These are phyloP conservation scores for Neodiprion fabricii DNA, from an alignment of 1,140 invertebrate genomes.

Conservation along the genomic window DNA sequence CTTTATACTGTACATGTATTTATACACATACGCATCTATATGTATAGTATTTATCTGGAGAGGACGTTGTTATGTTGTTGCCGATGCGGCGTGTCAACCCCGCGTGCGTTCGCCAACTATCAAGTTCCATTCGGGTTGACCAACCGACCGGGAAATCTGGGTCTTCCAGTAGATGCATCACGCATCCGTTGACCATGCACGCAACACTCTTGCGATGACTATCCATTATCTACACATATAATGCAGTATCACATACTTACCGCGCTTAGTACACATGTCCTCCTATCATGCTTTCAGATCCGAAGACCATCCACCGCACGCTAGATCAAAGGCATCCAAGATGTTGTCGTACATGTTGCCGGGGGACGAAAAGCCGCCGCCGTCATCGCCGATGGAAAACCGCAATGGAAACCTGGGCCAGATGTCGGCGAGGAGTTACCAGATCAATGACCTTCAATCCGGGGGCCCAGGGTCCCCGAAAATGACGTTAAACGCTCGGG, in stretches of 20 bases:
- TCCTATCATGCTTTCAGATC: too few species aligned
- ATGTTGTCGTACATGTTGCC: slow-evolving; percentile 63
- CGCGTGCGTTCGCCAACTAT: background rate
- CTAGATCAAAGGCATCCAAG: slow-evolving; percentile 21
- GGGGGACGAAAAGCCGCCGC: slow-evolving; percentile 54
- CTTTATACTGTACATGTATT: background rate
- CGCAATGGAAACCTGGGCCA: background rate
- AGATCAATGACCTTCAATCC: background rate
- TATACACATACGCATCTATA: too few species aligned
- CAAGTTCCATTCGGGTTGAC: background rate
- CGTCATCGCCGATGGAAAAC: slow-evolving; percentile 15
- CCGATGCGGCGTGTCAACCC: background rate
- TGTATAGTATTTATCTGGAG: too few species aligned
- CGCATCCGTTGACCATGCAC: too few species aligned
- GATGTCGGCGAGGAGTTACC: background rate
- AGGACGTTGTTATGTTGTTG: too few species aligned
- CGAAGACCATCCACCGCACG: too few species aligned
- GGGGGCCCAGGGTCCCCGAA: background rate
- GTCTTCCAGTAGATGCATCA: too few species aligned
- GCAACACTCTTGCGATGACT: background rate
- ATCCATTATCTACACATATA: background rate
- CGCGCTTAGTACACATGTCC: too few species aligned
- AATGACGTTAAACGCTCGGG: background rate
- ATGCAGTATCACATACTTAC: too few species aligned
- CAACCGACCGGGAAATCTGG: background rate